A percentile compares a stretch with the other conserved stretches of the same genome.
Evolutionary conservation across 2,113 vertebrate species (phyloP).

Genomic region (Sterrhoptilus dennistouni): DNA sequence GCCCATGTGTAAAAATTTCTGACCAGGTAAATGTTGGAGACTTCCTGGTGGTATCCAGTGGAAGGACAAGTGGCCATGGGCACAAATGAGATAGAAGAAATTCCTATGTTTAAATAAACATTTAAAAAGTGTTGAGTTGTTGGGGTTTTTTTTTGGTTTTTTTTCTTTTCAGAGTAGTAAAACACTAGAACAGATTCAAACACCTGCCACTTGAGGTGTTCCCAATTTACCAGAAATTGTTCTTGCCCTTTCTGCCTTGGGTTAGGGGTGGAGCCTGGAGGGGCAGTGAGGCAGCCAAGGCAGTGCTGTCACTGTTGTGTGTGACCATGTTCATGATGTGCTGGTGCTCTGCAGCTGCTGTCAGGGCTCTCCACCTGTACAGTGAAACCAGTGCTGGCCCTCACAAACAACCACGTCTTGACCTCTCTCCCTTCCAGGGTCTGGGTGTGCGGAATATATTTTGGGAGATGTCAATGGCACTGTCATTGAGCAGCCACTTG

Average conservation of each 20-base stretch:
- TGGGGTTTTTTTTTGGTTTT: too few relatives aligned
- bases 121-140: too few relatives aligned
- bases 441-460: background rate
- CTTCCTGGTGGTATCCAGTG: too few relatives aligned
- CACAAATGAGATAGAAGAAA: too few relatives aligned
- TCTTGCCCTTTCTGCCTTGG: background rate
- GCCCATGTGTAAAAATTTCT: too few relatives aligned
- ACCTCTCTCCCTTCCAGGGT: background rate
- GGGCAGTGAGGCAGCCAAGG: background rate
- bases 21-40: too few relatives aligned
- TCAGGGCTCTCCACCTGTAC: background rate
- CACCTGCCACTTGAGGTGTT: background rate
- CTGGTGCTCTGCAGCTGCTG: background rate
- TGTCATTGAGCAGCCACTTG: background rate
- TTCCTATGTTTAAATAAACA: too few relatives aligned
- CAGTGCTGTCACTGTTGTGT: background rate
- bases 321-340: rapidly evolving
- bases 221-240: background rate
- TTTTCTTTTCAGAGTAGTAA: too few relatives aligned
- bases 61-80: too few relatives aligned
- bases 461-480: background rate
- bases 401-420: background rate
- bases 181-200: too few relatives aligned
- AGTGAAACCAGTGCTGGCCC: background rate
- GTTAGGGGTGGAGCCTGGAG: background rate